Evolutionary conservation across 2,797 vertebrate genomes (phyloP), one percentile per base, ranked within the genome.

Genomic region (Periophthalmus magnuspinnatus): DNA sequence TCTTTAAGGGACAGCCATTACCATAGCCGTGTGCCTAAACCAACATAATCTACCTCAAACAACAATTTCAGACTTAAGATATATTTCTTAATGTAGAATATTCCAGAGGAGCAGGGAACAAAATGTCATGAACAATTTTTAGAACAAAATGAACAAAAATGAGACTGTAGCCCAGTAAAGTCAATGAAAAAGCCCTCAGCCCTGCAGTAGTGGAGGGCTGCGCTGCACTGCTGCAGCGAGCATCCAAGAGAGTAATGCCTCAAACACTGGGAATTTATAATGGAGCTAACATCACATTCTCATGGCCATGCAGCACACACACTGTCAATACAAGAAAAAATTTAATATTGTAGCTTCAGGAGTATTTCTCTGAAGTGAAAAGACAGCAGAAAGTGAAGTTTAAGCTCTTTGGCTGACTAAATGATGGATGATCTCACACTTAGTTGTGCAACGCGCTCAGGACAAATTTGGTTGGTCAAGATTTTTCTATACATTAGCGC

Each of bases 171-270:
- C 75, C 71, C 69, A 57, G 75, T 55, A 79, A 81, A 88, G 81
- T 86, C 73, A 84, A 73, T 54, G 9, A 45, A 63, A 64, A 56
- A 60, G 8, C 24, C 65, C 41, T 60, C 3, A 7, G 74, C 82
- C 70, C 86, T 90, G 84, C 90, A 90, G 84, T 77, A 74, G 80
- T 72, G 82, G 80, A 82, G n/a, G 68, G 80, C 87, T 89, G 86
- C 70, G 79, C 88, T 90, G 87, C 88, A 86, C 81, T 87, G 90
- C 90, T 91, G 89, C 89, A 91, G 84, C 85, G 75, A 86, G n/a
- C 36, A 68, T 81, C 78, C 74, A 75, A 82, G 79, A 71, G 28
- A 19, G 78, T 67, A 76, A 83, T 78, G 76, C 64, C 72, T 82
- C 68, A 80, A 84, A 83, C 52, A 69, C 71, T 69, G 50, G 75